These are phyloP conservation scores for Syrrhaptes paradoxus DNA, from an alignment of 2,113 vertebrate species.

Conservation along the genomic window DNA sequence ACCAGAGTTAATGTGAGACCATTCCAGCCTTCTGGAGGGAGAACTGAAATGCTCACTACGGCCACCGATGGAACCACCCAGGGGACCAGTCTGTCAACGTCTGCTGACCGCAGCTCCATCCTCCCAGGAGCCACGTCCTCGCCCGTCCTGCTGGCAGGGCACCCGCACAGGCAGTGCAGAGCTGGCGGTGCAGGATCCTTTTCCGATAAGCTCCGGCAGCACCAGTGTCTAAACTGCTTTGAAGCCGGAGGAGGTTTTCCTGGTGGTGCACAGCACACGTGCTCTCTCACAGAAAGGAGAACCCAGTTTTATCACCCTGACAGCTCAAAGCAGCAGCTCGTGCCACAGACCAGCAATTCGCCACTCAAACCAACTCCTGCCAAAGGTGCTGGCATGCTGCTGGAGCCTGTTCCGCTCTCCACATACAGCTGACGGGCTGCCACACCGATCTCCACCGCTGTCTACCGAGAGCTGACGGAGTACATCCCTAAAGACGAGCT, in stretches of 20 bases:
- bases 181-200: neutral
- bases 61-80: neutral
- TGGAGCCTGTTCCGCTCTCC: neutral
- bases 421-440: neutral
- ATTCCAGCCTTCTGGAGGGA: neutral
- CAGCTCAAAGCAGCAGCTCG: neutral
- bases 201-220: neutral
- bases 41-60: neutral
- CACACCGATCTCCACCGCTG: neutral
- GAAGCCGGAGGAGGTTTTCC: neutral
- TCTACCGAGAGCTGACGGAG: neutral
- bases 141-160: neutral
- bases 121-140: neutral
- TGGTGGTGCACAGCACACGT: fast-evolving
- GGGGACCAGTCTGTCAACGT: neutral
- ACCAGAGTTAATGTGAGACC: neutral
- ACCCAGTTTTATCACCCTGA: neutral
- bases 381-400: neutral
- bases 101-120: too few relatives aligned
- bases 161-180: neutral
- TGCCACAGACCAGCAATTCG: conserved; percentile 17
- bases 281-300: neutral
- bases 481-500: neutral
- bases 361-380: neutral
- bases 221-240: neutral